Evolutionary conservation across 1,140 invertebrate species (phyloP).

Genomic region (Neoseiulus cucumeris): DNA sequence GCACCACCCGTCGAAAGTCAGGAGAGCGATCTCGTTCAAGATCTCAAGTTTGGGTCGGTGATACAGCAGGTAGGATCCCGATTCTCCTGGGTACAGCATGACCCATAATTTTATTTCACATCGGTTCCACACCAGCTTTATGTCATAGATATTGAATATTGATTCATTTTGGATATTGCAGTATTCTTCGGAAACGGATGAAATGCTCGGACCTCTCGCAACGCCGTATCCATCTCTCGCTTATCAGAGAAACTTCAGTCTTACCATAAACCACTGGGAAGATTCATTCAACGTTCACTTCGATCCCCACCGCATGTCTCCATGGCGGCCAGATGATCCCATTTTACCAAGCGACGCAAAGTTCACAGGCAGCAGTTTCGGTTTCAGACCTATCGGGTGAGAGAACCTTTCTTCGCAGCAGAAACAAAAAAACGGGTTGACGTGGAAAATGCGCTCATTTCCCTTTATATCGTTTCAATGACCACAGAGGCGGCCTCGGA

Average conservation of each 20-base stretch:
- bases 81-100: slow-evolving; percentile 25
- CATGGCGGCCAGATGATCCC: slow-evolving; percentile 66
- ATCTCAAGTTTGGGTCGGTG: slow-evolving; percentile 33
- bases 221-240: slow-evolving; percentile 66
- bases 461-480: too few relatives aligned
- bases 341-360: slow-evolving; percentile 77
- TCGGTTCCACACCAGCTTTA: background rate
- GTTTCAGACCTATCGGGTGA: slow-evolving; percentile 3
- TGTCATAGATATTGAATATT: background rate
- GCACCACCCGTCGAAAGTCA: slow-evolving; percentile 45
- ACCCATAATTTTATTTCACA: too few relatives aligned
- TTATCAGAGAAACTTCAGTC: slow-evolving; percentile 67
- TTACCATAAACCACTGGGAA: slow-evolving; percentile 48
- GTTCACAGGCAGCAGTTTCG: slow-evolving; percentile 36
- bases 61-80: slow-evolving; percentile 13
- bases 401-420: background rate
- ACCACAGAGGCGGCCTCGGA: slow-evolving; percentile 52
- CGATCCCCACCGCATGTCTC: slow-evolving; percentile 70
- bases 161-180: background rate
- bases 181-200: slow-evolving; percentile 49
- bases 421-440: too few relatives aligned
- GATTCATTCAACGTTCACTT: slow-evolving; percentile 68
- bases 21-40: slow-evolving; percentile 45
- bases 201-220: slow-evolving; percentile 77
- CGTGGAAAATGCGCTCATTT: too few relatives aligned